phyloP scores from a whole-genome alignment of 1,140 invertebrate species.

The Drosophila melanica region DNA sequence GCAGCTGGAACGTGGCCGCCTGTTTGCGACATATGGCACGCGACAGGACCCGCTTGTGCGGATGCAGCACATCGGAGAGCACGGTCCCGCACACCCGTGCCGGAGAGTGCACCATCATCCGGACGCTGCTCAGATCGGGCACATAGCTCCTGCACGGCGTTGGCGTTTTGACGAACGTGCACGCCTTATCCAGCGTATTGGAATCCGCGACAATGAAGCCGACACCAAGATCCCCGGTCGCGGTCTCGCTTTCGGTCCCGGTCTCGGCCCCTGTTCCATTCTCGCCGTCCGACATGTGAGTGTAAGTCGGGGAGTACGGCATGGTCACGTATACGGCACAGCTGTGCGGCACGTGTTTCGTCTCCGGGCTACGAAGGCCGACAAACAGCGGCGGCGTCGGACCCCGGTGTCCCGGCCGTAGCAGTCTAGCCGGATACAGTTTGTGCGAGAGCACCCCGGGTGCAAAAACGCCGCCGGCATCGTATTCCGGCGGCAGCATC shows the following conservation, averaged over 20 bases:
- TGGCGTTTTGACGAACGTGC: background rate
- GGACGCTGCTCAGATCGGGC: slow-evolving; percentile 30
- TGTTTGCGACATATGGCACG: background rate
- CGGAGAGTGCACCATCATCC: background rate
- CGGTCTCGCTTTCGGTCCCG: too few relatives aligned
- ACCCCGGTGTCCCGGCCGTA: slow-evolving; percentile 16
- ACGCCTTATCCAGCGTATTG: background rate
- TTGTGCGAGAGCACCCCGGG: slow-evolving; percentile 21
- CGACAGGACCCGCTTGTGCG: slow-evolving; percentile 11
- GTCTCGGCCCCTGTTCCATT: too few relatives aligned
- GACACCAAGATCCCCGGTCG: background rate
- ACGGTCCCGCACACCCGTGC: background rate
- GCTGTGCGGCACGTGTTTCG: background rate
- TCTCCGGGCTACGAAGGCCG: slow-evolving; percentile 17
- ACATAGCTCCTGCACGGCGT: slow-evolving; percentile 29
- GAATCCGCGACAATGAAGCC: background rate
- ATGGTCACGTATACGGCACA: background rate
- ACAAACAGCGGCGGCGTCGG: slow-evolving; percentile 48
- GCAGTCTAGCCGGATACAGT: slow-evolving; percentile 33
- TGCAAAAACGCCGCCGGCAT: slow-evolving; percentile 37
- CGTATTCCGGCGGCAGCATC: slow-evolving; percentile 26
- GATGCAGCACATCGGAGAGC: slow-evolving; percentile 40
- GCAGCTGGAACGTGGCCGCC: slow-evolving; percentile 17
- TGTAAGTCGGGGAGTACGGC: background rate
- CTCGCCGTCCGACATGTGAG: background rate